Evolutionary conservation across 2,888 invertebrate species (phyloP), one percentile per base, ranked within the genome.

Genomic region (Pantelozetes paolii): DNA sequence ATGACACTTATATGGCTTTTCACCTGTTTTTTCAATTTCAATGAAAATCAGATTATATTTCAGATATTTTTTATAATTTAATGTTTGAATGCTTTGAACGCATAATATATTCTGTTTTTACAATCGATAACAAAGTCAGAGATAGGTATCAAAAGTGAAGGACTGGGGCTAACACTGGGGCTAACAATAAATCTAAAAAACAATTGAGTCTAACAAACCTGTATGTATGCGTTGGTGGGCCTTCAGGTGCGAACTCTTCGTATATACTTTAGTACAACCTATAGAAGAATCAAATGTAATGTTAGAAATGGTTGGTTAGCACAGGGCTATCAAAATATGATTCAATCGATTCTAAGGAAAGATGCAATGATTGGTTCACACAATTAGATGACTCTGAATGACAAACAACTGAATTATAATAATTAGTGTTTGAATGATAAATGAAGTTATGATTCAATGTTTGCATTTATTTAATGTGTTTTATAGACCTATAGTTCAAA

Each of bases 191-290:
- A n/a, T n/a, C n/a, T n/a, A n/a, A 26, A 26, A 36, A 45, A 71
- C 20, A 20, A 36, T 48, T 30, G 50, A 36, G n/a, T n/a, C 11
- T 30, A 45, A 81, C 85, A 87, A 87, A 94, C 95, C 95, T 86
- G 96, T 96, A 82, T 96, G 96, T 85, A 96, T 95, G 84, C 96
- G 88, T 84, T 96, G 95, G 85, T 96, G 96, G 78, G 96, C 96
- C 86, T 96, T 96, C 79, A 96, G 87, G 84, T 96, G 96, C 80
- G 95, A 96, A 85, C 95, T 95, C 86, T 96, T 96, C 79, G 96
- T 96, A 85, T 96, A 96, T 78, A 95, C 95, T 86, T 96, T 96
- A 81, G 91, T 88, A 85, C 96, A 96, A 83, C 94, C 96, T 54
- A 32, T 20, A 36, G 18, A 28, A n/a, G 23, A 18, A 42, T 42